A percentile compares a stretch with the other conserved stretches of the same genome.
phyloP scores from a whole-genome alignment of 2,113 vertebrate species.

The Procavia capensis region DNA sequence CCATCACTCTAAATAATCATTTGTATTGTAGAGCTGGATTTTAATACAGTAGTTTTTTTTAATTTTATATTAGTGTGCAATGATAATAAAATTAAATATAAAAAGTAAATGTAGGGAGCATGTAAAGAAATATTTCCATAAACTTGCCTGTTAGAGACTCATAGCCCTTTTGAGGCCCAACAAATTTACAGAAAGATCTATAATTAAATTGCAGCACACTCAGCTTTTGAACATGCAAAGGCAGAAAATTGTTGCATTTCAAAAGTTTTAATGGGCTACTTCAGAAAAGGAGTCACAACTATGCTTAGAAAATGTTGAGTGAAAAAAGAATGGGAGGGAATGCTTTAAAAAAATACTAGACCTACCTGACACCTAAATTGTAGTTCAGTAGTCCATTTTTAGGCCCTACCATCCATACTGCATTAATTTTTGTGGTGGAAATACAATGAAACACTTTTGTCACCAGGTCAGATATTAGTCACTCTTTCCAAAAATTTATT shows the following conservation, averaged over 20 bases:
- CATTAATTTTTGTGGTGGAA: constrained; percentile 13
- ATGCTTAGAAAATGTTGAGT: background rate
- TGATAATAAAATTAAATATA: background rate
- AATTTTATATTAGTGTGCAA: background rate
- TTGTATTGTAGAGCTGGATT: background rate
- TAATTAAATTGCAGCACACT: background rate
- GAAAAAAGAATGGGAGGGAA: background rate
- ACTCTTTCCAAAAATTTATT: background rate
- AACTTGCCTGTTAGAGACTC: background rate
- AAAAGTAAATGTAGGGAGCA: too few species aligned
- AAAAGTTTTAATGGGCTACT: background rate
- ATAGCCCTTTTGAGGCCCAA: background rate
- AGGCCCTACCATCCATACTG: background rate
- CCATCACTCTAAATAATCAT: background rate
- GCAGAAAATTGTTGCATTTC: background rate
- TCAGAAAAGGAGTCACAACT: background rate
- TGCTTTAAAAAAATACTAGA: background rate
- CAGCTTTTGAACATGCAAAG: background rate
- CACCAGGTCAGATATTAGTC: background rate
- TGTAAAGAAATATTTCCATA: background rate
- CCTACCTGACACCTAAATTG: background rate
- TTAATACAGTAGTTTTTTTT: background rate
- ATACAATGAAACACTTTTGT: background rate
- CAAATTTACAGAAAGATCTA: background rate
- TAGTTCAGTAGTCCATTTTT: background rate